Conservation (phyloP, 2,888 invertebrate species). For the Lasioglossum figueresi region DNA sequence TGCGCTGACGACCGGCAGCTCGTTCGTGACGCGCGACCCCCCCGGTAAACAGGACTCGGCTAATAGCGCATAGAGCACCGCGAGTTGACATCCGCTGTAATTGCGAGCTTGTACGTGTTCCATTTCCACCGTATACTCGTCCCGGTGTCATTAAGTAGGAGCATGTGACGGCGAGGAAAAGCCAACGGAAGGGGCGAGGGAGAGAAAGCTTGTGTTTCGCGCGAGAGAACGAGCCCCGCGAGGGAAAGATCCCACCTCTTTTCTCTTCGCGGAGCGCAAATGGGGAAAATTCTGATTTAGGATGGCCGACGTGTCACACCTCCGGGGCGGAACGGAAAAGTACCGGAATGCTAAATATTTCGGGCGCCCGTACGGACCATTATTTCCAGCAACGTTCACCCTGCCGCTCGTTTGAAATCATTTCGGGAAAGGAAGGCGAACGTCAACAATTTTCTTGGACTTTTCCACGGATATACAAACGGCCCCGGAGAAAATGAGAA, state of each 20-base stretch:
- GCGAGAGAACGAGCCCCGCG: slow-evolving; percentile 20
- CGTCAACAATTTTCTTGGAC: neutral
- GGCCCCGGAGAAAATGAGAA: neutral
- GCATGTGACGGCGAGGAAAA: slow-evolving; percentile 8
- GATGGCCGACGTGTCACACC: neutral
- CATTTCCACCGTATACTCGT: slow-evolving; percentile 40
- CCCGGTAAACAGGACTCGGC: slow-evolving; percentile 48
- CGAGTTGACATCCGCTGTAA: slow-evolving; percentile 26
- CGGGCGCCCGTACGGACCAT: neutral
- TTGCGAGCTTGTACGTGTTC: slow-evolving; percentile 35
- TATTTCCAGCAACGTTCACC: neutral
- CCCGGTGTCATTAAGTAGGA: slow-evolving; percentile 22
- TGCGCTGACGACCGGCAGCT: slow-evolving; percentile 41
- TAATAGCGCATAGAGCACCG: slow-evolving; percentile 43
- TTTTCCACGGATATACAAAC: neutral
- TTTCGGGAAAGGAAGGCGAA: neutral
- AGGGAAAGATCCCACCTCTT: slow-evolving; percentile 12
- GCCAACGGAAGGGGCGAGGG: neutral
- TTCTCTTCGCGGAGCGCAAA: neutral
- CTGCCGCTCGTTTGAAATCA: neutral
- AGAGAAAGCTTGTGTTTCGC: neutral
- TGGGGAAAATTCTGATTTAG: neutral
- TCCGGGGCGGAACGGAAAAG: neutral
- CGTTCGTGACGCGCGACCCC: slow-evolving; percentile 41
- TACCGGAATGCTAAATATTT: slow-evolving; percentile 12